Percentiles rank a stretch among this genome's conserved stretches.
These are phyloP conservation scores for Drosophila ohnishii DNA, from an alignment of 1,140 invertebrate species.

Conservation along the genomic window DNA sequence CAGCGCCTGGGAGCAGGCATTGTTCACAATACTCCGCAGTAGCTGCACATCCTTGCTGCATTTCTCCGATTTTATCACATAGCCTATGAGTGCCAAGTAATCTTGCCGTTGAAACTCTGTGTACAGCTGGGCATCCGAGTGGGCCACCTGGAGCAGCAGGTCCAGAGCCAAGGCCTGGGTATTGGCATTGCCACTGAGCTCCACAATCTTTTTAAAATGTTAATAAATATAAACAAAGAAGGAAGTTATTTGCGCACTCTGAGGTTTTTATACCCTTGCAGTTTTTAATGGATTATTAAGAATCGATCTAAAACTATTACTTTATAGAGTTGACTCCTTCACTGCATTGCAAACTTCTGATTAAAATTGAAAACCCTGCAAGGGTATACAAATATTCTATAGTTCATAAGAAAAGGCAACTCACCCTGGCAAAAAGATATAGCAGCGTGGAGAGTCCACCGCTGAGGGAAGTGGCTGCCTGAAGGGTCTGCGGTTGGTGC, in stretches of 20 bases:
- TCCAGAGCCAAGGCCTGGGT: slow-evolving; percentile 74
- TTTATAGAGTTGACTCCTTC: too few relatives aligned
- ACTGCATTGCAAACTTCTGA: too few relatives aligned
- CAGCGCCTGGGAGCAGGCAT: slow-evolving; percentile 71
- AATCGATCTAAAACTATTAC: too few relatives aligned
- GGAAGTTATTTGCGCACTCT: too few relatives aligned
- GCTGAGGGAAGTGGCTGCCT: slow-evolving; percentile 67
- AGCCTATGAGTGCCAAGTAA: slow-evolving; percentile 75
- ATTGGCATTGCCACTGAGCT: slow-evolving; percentile 58
- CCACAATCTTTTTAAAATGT: slow-evolving; percentile 55
- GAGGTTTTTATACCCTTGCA: too few relatives aligned
- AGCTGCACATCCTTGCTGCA: slow-evolving; percentile 77
- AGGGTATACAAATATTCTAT: too few relatives aligned
- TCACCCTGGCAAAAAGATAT: slow-evolving; percentile 77
- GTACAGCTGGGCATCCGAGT: slow-evolving; percentile 74
- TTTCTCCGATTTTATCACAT: slow-evolving; percentile 76
- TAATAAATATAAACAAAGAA: neutral
- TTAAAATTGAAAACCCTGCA: too few relatives aligned
- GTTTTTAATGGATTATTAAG: too few relatives aligned
- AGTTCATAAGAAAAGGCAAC: neutral
- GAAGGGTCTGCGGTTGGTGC: slow-evolving; percentile 68
- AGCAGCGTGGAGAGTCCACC: slow-evolving; percentile 75
- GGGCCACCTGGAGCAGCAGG: slow-evolving; percentile 68
- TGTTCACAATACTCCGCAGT: slow-evolving; percentile 76
- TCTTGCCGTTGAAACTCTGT: slow-evolving; percentile 79